Evolutionary conservation across 2,113 vertebrate genomes (phyloP).

Genomic region (Neolamprologus cancellatus): DNA sequence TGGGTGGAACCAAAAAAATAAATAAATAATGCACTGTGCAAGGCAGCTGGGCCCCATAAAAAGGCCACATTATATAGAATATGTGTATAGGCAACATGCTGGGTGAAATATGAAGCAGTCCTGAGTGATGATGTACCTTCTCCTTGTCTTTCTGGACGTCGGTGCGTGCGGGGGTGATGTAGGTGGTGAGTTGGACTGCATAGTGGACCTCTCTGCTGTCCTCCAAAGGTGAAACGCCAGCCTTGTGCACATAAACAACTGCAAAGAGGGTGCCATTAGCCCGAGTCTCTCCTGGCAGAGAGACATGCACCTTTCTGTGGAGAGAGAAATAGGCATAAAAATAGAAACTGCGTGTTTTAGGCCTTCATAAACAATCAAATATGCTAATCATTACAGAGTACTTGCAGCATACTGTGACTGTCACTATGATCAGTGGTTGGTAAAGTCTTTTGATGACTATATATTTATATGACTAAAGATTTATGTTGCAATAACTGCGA

Average conservation of each 20-base stretch:
- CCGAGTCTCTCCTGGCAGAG: conserved; percentile 84
- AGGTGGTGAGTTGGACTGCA: conserved; percentile 84
- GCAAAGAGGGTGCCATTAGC: conserved; percentile 88
- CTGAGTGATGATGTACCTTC: conserved; percentile 18
- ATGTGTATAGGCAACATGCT: not conserved
- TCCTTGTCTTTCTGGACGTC: not conserved
- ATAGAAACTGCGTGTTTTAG: not conserved
- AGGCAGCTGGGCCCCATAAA: not conserved
- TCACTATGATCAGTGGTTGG: not conserved
- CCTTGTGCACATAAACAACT: conserved; percentile 88
- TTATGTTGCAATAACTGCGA: not conserved
- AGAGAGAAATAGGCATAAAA: not conserved
- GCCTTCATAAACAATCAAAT: not conserved
- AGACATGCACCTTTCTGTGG: conserved; percentile 82
- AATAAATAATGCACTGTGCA: not conserved
- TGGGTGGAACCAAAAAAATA: not conserved
- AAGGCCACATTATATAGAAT: not conserved
- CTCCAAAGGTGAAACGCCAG: conserved; percentile 84
- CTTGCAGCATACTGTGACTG: not conserved
- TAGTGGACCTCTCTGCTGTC: conserved; percentile 87
- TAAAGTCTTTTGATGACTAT: not conserved
- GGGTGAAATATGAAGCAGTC: not conserved
- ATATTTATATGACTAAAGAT: not conserved
- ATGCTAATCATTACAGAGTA: not conserved
- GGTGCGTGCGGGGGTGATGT: conserved; percentile 71